phyloP scores from a whole-genome alignment of 1,140 invertebrate species.

The Anastrepha obliqua region DNA sequence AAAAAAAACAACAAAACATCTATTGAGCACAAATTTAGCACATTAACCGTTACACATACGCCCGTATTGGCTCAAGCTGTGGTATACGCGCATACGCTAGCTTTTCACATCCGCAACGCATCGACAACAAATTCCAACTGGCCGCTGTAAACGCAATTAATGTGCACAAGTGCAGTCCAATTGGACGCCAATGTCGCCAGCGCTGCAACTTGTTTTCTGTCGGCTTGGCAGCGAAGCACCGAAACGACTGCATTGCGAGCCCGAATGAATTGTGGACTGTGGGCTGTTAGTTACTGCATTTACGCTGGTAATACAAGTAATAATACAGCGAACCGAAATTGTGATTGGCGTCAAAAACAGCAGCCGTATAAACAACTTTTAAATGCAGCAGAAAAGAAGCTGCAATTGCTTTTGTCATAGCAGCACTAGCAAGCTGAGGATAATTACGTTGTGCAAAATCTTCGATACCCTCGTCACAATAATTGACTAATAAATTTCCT shows the following conservation, averaged over 20 bases:
- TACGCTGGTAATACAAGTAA: not conserved
- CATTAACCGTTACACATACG: constrained; percentile 34
- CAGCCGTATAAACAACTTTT: not conserved
- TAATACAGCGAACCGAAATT: not conserved
- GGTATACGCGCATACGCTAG: not conserved
- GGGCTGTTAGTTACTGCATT: not conserved
- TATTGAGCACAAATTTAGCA: not conserved
- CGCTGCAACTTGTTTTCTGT: not conserved
- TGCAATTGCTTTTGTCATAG: not conserved
- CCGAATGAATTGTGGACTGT: constrained; percentile 35
- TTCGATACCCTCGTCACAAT: too few species aligned
- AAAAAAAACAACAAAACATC: not conserved
- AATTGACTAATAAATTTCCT: too few species aligned
- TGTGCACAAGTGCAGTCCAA: constrained; percentile 48
- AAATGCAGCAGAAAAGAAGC: not conserved
- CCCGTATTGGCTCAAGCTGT: not conserved
- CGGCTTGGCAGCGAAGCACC: not conserved
- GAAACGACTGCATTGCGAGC: not conserved
- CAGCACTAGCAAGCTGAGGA: not conserved
- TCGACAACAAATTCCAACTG: constrained; percentile 42
- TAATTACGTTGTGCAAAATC: too few species aligned
- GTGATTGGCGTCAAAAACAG: not conserved
- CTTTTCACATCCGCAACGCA: constrained; percentile 44
- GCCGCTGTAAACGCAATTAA: constrained; percentile 2
- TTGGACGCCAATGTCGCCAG: not conserved